phyloP scores from a whole-genome alignment of 2,797 vertebrate species.

The Uromys caudimaculatus region DNA sequence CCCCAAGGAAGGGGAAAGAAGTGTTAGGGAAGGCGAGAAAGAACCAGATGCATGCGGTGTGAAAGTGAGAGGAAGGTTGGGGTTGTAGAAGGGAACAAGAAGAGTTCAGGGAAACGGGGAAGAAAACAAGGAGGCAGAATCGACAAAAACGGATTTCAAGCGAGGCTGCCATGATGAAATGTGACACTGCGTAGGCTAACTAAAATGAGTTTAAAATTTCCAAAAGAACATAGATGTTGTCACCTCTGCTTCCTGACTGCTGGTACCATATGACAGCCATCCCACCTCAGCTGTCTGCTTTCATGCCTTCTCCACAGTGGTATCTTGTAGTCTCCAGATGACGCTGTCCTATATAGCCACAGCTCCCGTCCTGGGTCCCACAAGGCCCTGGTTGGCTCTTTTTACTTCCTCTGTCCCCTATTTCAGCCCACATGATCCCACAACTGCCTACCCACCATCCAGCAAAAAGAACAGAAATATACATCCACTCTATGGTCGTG shows the following conservation, averaged over 20 bases:
- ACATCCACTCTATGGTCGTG: not conserved
- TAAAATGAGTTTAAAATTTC: not conserved
- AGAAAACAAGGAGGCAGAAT: not conserved
- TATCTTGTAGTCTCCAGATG: not conserved
- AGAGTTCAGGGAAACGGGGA: not conserved
- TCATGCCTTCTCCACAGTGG: not conserved
- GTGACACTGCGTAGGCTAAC: not conserved
- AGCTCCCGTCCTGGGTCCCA: not conserved
- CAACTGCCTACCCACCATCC: not conserved
- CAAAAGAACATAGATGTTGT: not conserved
- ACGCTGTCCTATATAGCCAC: not conserved
- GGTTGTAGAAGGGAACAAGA: not conserved
- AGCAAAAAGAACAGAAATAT: slow-evolving; percentile 31
- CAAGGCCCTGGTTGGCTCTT: not conserved
- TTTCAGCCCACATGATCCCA: not conserved
- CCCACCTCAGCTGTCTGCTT: not conserved
- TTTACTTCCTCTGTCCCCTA: not conserved
- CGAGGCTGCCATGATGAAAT: too few relatives aligned
- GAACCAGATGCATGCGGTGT: not conserved
- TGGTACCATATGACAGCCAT: not conserved
- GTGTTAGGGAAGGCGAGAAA: not conserved
- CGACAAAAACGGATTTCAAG: not conserved
- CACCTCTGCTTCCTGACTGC: not conserved
- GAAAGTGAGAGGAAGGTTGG: not conserved
- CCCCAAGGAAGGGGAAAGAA: not conserved